Evolutionary conservation across 2,888 invertebrate genomes (phyloP), one percentile per base, ranked within the genome.

Genomic region (Tanypteryx hageni): DNA sequence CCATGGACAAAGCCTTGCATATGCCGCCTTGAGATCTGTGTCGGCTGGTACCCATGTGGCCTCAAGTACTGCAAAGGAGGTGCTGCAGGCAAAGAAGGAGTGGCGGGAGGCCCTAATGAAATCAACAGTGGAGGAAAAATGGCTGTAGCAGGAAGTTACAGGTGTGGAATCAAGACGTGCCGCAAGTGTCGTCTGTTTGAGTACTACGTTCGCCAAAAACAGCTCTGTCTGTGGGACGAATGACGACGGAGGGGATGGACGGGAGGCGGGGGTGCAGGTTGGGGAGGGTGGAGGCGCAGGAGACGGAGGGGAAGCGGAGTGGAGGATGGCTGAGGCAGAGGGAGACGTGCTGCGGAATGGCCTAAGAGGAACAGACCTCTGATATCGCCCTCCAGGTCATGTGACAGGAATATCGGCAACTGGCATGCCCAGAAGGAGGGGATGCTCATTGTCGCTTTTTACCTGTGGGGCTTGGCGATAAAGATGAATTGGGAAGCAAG

Each of bases 1-100:
- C 93, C 93, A 85, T 93, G 93, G 93, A 89, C 89, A 61, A 93
- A 94, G 92, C 97, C 98, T 56, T 99, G 99, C 95, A 96, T 97
- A 92, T 99, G 99, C 95, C 97, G 97, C 92, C 96, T 98, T 94
- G 98, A 98, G 96, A 96, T 97, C 93, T 98, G 98, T 95, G 97
- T 99, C 92, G 98, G 98, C 92, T 99, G 99, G 99, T 99, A 98
- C 95, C 99, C 99, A 0, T 99, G 99, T 95, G 98, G 98, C 44
- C 96, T 99, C 83, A 99, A 99, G 95, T 99, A 98, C 95, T 99
- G 99, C 95, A 98, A 98, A 94, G 97, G 97, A 84, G 97, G 97
- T 95, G 96, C 89, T 3, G 61, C 89, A 68, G 89, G 81, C 59
- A 89, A 92, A 59, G 89, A 89, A 44, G 89, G 89, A n/a, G 89